Evolutionary conservation across 1,140 invertebrate species (phyloP).

Genomic region (Drosophila kikkawai): DNA sequence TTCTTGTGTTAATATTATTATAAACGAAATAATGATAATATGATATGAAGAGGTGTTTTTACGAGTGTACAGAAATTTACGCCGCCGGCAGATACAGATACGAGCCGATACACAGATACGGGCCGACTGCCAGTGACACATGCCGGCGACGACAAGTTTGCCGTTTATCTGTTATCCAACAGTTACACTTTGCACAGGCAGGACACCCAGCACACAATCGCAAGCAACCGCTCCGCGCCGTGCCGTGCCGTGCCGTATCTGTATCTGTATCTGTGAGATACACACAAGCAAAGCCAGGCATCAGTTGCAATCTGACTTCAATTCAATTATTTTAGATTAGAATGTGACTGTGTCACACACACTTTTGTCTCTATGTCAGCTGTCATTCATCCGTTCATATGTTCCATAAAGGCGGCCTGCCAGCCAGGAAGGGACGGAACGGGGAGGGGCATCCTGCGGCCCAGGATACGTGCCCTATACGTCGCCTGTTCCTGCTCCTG

Average conservation of each 20-base stretch:
- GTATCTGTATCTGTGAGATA: conserved; percentile 47
- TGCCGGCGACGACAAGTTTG: conserved; percentile 33
- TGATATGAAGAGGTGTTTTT: neutral
- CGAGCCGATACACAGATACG: conserved; percentile 29
- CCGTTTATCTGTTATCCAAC: conserved; percentile 55
- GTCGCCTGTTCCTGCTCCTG: conserved; percentile 51
- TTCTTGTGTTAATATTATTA: neutral
- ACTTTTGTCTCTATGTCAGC: conserved; percentile 82
- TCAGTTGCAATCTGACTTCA: conserved; percentile 84
- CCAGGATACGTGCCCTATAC: conserved; percentile 74
- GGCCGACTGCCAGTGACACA: conserved; percentile 58
- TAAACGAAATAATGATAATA: neutral
- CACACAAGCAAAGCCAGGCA: conserved; percentile 50
- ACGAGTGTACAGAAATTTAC: conserved; percentile 21
- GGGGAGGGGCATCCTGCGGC: conserved; percentile 32
- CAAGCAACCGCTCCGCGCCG: conserved; percentile 20
- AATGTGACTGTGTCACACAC: conserved; percentile 81
- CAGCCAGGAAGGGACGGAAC: neutral
- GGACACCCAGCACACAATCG: conserved; percentile 10
- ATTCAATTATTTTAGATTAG: conserved; percentile 84
- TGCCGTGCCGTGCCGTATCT: conserved; percentile 14
- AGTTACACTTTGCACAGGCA: conserved; percentile 59
- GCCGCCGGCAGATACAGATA: conserved; percentile 32
- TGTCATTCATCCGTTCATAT: conserved; percentile 81
- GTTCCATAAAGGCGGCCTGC: conserved; percentile 54